Base-by-base conservation (phyloP, 2,888 invertebrate genomes). In the Folsomia candida region DNA sequence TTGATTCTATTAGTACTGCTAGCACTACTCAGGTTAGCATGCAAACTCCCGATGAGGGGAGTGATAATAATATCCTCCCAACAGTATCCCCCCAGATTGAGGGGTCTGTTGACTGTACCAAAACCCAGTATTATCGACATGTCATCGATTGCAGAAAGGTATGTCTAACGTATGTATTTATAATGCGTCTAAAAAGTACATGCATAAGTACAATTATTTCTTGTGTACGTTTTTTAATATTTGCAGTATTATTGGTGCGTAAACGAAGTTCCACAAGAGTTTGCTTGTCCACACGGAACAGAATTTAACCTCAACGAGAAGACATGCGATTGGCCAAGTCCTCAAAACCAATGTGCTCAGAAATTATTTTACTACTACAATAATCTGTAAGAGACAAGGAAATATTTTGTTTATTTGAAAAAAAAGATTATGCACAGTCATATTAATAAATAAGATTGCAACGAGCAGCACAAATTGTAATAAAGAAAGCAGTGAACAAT, bases 221-320 rank as follows among this genome's bases (percentile, higher is more conserved):
- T 77, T 72, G 25, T 9, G 4, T 60, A 57, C 24, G n/a, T n/a
- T n/a, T n/a, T n/a, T n/a, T n/a, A n/a, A 57, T 57, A 57, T 62
- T 85, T 84, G 57, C 84, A 93, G 92, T 94, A 93, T 81, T 93
- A 91, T 85, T 89, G 92, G 71, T 94, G 94, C 82, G 90, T 91
- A 24, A 89, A 92, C 82, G 92, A 91, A 4, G 88, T 89, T 81
- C 88, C 90, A 2, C 84, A 89, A 66, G 88, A 88, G 79, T 91
- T 91, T 82, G 85, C 86, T n/a, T 94, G 94, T 81, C 87, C 88
- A 76, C 85, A 87, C 0, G 91, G 91, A 25, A 89, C 91, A 0
- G 88, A 90, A 2, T 94, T 90, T 86, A 90, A 93, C 81, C 87
- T 87, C 0, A 83, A 86, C 27, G 85, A 86, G 58, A 87, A 88